Evolutionary conservation across 1,140 invertebrate species (phyloP).

Genomic region (Chelonus insularis): DNA sequence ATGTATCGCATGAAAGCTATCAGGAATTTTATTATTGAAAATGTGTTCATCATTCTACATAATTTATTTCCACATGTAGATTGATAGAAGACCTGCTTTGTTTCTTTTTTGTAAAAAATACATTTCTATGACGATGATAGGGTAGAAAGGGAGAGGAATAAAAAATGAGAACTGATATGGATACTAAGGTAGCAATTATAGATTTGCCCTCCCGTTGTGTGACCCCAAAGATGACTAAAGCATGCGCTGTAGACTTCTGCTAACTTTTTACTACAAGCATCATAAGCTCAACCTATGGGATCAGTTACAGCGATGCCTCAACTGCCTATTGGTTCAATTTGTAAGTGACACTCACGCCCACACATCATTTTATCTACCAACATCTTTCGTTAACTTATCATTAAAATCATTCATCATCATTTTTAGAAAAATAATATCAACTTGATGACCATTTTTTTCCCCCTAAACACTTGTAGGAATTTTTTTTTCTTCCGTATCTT

Average conservation of each 20-base stretch:
- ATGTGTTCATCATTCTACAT: too few relatives aligned
- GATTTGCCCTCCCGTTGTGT: not conserved
- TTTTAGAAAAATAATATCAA: too few relatives aligned
- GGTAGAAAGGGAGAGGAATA: too few relatives aligned
- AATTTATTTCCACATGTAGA: too few relatives aligned
- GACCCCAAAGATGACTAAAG: not conserved
- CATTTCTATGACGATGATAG: too few relatives aligned
- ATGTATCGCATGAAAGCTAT: too few relatives aligned
- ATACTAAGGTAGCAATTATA: too few relatives aligned
- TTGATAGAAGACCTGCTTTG: too few relatives aligned
- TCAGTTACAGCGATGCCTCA: conserved; percentile 20
- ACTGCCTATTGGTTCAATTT: conserved; percentile 23
- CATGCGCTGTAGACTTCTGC: conserved; percentile 19
- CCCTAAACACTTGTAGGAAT: conserved; percentile 11
- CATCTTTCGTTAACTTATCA: not conserved
- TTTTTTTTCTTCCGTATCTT: not conserved
- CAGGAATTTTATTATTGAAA: too few relatives aligned
- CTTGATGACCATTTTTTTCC: too few relatives aligned
- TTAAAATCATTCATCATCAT: conserved; percentile 23
- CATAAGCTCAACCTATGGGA: conserved; percentile 27
- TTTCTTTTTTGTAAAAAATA: too few relatives aligned
- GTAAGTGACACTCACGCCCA: conserved; percentile 28
- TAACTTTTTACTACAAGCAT: conserved; percentile 10
- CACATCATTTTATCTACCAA: not conserved
- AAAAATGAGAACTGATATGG: too few relatives aligned